These are phyloP conservation scores for Drosophila mettleri DNA, from an alignment of 2,888 invertebrate species.

Conservation along the genomic window DNA sequence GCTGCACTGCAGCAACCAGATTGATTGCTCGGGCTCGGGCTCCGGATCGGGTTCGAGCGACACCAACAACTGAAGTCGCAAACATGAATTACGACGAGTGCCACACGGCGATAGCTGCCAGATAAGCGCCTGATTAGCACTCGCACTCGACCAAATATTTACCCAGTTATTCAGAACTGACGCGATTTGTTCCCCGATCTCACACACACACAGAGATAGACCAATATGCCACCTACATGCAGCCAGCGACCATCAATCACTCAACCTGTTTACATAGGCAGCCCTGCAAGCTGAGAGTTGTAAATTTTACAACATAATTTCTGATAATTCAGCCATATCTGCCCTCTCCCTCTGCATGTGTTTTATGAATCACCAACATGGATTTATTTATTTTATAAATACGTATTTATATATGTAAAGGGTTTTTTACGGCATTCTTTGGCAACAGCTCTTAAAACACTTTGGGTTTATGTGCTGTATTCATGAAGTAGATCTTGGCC, in stretches of 20 bases:
- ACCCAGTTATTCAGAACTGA: slow-evolving; percentile 75
- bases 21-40: slow-evolving; percentile 70
- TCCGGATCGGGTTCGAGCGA: slow-evolving; percentile 34
- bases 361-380: slow-evolving; percentile 68
- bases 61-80: slow-evolving; percentile 8
- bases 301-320: slow-evolving; percentile 82
- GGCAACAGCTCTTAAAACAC: slow-evolving; percentile 70
- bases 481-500: background rate
- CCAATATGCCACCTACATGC: slow-evolving; percentile 1
- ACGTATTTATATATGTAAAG: slow-evolving; percentile 6
- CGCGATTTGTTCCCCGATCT: slow-evolving; percentile 50
- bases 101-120: slow-evolving; percentile 44
- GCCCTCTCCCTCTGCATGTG: slow-evolving; percentile 60
- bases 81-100: slow-evolving; percentile 60
- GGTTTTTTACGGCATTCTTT: slow-evolving; percentile 34
- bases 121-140: slow-evolving; percentile 78
- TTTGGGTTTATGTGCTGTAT: slow-evolving; percentile 49
- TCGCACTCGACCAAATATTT: slow-evolving; percentile 61
- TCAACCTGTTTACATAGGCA: slow-evolving; percentile 59
- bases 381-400: slow-evolving; percentile 54
- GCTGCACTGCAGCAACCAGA: slow-evolving; percentile 43
- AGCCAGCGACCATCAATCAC: slow-evolving; percentile 64
- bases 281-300: slow-evolving; percentile 52
- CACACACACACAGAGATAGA: background rate
- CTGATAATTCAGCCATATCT: slow-evolving; percentile 68